Percentiles rank a stretch among this genome's conserved stretches.
phyloP scores from a whole-genome alignment of 2,797 vertebrate genomes.

The Periophthalmus magnuspinnatus region DNA sequence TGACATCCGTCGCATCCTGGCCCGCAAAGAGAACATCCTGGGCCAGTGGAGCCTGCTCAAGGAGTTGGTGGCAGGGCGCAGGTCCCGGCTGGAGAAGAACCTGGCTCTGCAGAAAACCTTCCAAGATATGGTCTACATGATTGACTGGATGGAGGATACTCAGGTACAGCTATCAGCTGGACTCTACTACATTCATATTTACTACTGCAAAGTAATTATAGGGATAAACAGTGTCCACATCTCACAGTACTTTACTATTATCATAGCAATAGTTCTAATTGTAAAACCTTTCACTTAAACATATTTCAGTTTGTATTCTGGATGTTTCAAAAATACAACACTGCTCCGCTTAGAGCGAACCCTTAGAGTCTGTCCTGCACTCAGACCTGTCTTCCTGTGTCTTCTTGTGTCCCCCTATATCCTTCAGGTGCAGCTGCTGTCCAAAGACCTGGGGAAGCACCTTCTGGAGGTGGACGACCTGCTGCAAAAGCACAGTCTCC shows the following conservation, averaged over 20 bases:
- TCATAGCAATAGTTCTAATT: no score
- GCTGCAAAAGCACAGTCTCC: constrained; percentile 89
- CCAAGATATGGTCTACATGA: constrained; percentile 99
- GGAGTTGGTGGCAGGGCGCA: constrained; percentile 83
- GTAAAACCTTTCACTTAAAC: no score
- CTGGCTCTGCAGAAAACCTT: constrained; percentile 92
- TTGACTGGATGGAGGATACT: constrained; percentile 98
- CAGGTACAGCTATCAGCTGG: constrained; percentile 75
- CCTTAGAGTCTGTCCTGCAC: rapidly evolving
- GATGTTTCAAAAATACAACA: no score
- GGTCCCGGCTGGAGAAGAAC: constrained; percentile 88
- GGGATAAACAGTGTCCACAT: no score
- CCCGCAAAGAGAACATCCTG: constrained; percentile 89
- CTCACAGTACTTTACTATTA: not conserved
- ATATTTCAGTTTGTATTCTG: no score
- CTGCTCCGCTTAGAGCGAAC: no score
- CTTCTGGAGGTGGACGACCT: constrained; percentile 93
- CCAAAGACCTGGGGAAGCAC: constrained; percentile 91
- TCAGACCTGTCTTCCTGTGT: not conserved
- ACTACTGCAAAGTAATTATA: not conserved
- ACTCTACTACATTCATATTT: not conserved
- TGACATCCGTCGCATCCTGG: constrained; percentile 84
- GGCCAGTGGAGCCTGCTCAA: constrained; percentile 91
- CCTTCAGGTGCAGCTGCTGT: constrained; percentile 83
- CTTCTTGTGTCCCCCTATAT: not conserved